Base-by-base conservation (phyloP, 2,888 invertebrate species). In the Tyria jacobaeae region DNA sequence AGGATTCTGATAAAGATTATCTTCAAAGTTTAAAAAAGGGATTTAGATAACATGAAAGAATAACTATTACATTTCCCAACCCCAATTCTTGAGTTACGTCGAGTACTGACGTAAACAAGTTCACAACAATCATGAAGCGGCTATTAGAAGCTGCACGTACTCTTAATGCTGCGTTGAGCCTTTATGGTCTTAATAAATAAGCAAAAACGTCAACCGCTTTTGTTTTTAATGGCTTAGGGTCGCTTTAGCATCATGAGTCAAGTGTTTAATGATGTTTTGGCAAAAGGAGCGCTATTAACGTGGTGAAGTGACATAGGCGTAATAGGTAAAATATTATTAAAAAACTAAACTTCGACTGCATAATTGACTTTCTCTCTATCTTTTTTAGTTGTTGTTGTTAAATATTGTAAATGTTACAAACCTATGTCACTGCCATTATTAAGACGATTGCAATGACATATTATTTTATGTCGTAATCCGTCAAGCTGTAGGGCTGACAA, bases 61-160 rank as follows among this genome's bases (percentile, higher is more conserved):
- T n/a, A 48, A 15, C 25, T 25, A 15, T 49, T 49, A 27, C 9
- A 49, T 27, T 27, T 7, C 34, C 5, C 17, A 51, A 51, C 12
- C 12, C 17, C 1, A 51, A 14, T 21, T 12, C 3, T 34, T 21
- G 5, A 17, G 50, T 51, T 41, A 51, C 34, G 34, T 17, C 7
- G 17, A 51, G 51, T 7, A 14, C 21, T 24, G 21, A 21, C 17
- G 1, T 21, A 14, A 51, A 6, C 12, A n/a, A 15, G 17, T 50
- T 12, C 17, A 21, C 12, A 44, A 44, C 17, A 34, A 7, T 35
- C 7, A 34, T 21, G 34, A 6, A 35, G 34, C 14, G 21, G 35
- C 14, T 21, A 7, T 51, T 51, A 51, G 14, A 14, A 51, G 24
- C 51, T 24, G 51, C 35, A 51, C 51, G 24, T 35, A 24, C 51